These are phyloP conservation scores for Agrilus mali DNA, from an alignment of 2,888 invertebrate genomes.

Conservation along the genomic window DNA sequence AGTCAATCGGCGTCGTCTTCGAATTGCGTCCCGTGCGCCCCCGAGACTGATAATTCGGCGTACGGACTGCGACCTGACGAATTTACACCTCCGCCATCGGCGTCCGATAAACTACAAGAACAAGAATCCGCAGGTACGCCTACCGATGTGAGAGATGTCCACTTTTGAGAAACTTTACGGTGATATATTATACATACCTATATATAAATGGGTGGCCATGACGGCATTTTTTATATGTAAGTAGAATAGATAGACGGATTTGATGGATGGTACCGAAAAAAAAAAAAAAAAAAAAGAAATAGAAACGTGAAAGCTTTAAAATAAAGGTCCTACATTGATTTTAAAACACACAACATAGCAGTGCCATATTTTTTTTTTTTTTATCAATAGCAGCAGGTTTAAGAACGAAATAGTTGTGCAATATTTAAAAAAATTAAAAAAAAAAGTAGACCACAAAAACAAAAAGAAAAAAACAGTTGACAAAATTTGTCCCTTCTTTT, in stretches of 20 bases:
- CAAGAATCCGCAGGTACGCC: constrained; percentile 70
- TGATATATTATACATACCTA: constrained; percentile 10
- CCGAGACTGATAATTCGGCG: constrained; percentile 4
- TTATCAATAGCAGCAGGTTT: too few relatives aligned
- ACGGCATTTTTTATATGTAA: constrained; percentile 10
- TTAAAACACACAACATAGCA: background rate
- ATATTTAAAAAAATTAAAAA: too few relatives aligned
- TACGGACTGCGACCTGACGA: constrained; percentile 20
- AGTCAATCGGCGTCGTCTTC: constrained; percentile 28
- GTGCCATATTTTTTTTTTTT: background rate
- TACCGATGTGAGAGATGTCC: constrained; percentile 75
- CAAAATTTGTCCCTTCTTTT: too few relatives aligned
- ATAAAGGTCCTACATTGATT: background rate
- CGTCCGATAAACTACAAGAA: constrained; percentile 38
- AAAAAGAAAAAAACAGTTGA: too few relatives aligned
- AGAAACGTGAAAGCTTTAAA: background rate
- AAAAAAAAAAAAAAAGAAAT: constrained; percentile 1
- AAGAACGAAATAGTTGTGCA: too few relatives aligned
- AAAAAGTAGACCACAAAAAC: too few relatives aligned
- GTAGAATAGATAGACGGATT: background rate
- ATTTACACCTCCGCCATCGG: constrained; percentile 24
- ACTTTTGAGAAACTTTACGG: constrained; percentile 37
- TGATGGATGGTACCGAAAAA: constrained; percentile 2
- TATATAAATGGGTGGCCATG: constrained; percentile 9
- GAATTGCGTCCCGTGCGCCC: constrained; percentile 21